A percentile compares a stretch with the other conserved stretches of the same genome.
phyloP scores from a whole-genome alignment of 2,113 vertebrate genomes.

The Mesitornis unicolor region DNA sequence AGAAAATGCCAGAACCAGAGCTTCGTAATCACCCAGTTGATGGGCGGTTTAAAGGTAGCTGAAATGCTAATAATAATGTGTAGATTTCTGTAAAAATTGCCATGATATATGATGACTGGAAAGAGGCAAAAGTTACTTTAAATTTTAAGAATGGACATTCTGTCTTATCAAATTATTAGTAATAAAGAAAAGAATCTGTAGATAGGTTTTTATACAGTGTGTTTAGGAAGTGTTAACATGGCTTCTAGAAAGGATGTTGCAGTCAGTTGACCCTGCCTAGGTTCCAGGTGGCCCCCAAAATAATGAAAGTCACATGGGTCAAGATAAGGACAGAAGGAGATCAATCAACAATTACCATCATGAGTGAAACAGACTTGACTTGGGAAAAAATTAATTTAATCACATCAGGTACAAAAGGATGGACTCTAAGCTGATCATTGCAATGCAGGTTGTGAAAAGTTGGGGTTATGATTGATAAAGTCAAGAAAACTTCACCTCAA shows the following conservation, averaged over 20 bases:
- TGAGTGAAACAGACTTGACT: too few species aligned
- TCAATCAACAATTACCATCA: too few species aligned
- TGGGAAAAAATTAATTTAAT: too few species aligned
- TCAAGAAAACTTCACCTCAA: not conserved
- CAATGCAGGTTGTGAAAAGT: not conserved
- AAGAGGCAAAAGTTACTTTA: not conserved
- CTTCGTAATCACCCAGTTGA: not conserved
- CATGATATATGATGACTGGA: not conserved
- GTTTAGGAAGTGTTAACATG: not conserved
- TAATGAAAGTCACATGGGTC: too few species aligned
- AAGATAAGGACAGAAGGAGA: too few species aligned
- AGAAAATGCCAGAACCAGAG: not conserved
- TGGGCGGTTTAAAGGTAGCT: not conserved
- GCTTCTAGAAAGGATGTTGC: not conserved
- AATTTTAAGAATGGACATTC: not conserved
- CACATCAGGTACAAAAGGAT: not conserved
- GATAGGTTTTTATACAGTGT: not conserved
- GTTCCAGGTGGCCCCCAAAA: too few species aligned
- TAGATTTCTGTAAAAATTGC: not conserved
- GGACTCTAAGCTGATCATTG: not conserved
- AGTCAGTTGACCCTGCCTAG: too few species aligned
- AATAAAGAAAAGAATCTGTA: not conserved
- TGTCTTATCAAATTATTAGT: not conserved
- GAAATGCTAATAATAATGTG: not conserved
- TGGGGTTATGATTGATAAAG: fast-evolving